phyloP scores from a whole-genome alignment of 2,797 vertebrate species.

The Tragopan temminckii region DNA sequence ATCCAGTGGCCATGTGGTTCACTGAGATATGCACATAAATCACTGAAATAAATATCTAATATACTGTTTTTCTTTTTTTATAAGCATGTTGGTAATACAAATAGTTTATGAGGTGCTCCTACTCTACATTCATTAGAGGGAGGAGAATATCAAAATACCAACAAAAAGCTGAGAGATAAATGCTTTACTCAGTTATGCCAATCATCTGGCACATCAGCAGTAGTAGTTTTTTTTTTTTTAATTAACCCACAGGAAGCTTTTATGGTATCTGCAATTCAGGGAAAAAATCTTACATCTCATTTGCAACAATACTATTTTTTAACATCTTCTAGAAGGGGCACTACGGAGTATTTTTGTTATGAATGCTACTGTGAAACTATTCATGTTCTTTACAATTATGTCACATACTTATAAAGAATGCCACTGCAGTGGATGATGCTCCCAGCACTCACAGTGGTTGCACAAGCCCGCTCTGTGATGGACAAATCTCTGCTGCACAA shows the following conservation, averaged over 20 bases:
- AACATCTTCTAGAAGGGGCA: not conserved
- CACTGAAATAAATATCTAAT: not conserved
- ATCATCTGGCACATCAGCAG: slow-evolving; percentile 58
- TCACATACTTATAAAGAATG: not conserved
- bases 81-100: not conserved
- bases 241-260: not conserved
- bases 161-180: not conserved
- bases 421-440: not conserved
- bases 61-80: not conserved
- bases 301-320: not conserved
- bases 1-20: slow-evolving; percentile 73
- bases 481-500: not conserved
- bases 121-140: not conserved
- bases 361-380: not conserved
- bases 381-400: not conserved
- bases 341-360: not conserved
- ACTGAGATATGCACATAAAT: slow-evolving; percentile 24
- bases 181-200: not conserved
- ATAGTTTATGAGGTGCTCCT: slow-evolving; percentile 25
- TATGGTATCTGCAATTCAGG: not conserved
- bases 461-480: not conserved
- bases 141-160: slow-evolving; percentile 18
- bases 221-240: not conserved
- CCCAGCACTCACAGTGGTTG: fast-evolving
- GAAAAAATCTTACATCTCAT: not conserved